Conservation (phyloP, 1,140 invertebrate genomes). For the Aphelinus atriplicis region DNA sequence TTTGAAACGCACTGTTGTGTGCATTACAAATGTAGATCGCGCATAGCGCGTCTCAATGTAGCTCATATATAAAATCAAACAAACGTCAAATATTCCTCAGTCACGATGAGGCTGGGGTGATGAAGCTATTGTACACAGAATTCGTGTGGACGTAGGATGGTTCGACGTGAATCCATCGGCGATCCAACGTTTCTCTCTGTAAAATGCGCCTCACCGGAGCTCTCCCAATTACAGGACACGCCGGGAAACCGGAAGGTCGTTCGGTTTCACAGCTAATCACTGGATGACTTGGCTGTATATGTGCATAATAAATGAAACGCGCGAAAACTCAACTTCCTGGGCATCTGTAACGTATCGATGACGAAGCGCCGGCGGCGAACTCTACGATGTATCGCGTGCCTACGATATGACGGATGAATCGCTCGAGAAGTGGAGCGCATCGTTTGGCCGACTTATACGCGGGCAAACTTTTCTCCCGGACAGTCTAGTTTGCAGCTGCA, state of each 20-base stretch:
- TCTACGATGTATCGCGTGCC: not conserved
- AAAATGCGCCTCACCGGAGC: not conserved
- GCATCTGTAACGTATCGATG: conserved; percentile 10
- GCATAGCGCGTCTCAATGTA: too few relatives aligned
- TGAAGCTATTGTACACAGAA: too few relatives aligned
- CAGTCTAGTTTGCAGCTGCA: conserved; percentile 8
- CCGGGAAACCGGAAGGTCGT: too few relatives aligned
- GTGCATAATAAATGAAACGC: not conserved
- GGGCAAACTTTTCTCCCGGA: not conserved
- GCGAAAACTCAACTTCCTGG: conserved; percentile 37
- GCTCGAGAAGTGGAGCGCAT: conserved; percentile 8
- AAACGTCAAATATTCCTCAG: too few relatives aligned
- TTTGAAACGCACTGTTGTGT: too few relatives aligned
- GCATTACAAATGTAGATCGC: too few relatives aligned
- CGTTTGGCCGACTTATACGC: conserved; percentile 9
- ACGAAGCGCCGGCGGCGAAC: not conserved
- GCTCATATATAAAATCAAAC: too few relatives aligned
- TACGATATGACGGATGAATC: not conserved
- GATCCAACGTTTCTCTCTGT: not conserved
- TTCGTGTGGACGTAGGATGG: not conserved
- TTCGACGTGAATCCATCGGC: conserved; percentile 24
- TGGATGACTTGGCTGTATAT: too few relatives aligned
- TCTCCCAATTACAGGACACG: too few relatives aligned
- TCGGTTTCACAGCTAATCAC: too few relatives aligned
- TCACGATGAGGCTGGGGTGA: too few relatives aligned